phyloP scores from a whole-genome alignment of 2,797 vertebrate genomes.

The Cyclopterus lumpus region DNA sequence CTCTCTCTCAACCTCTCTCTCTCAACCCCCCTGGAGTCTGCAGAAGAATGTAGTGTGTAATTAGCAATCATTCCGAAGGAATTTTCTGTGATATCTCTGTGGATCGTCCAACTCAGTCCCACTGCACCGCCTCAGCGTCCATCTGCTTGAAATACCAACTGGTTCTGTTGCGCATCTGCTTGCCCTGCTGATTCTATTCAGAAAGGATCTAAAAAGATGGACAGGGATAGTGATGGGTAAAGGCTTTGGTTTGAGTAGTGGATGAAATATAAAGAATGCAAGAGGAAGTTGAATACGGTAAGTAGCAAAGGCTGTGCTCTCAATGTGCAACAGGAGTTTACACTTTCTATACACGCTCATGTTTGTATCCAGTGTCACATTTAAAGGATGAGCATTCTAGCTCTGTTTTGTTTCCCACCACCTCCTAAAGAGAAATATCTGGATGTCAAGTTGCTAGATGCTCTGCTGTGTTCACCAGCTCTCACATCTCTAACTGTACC shows the following conservation, averaged over 20 bases:
- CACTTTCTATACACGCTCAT: neutral
- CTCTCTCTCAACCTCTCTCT: slow-evolving; percentile 65
- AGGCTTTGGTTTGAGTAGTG: neutral
- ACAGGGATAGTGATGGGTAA: neutral
- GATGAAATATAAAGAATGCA: neutral
- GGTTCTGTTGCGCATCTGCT: neutral
- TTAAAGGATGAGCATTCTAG: neutral
- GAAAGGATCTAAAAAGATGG: neutral
- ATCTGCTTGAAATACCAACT: neutral
- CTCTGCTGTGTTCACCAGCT: no score
- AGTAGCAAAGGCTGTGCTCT: neutral
- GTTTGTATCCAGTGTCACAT: neutral
- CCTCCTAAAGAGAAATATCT: no score
- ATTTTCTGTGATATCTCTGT: slow-evolving; percentile 49
- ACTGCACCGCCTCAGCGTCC: neutral
- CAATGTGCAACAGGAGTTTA: neutral
- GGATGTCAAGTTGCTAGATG: no score
- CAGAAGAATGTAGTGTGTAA: slow-evolving; percentile 62
- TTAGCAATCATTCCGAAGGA: slow-evolving; percentile 51
- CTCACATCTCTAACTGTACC: neutral
- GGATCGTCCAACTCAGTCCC: slow-evolving; percentile 20
- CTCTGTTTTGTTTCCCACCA: no score
- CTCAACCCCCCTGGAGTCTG: slow-evolving; percentile 56
- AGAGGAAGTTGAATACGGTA: neutral
- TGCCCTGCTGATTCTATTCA: neutral